Base-by-base conservation (phyloP, 2,888 invertebrate species). In the Drepanosiphum platanoidis region DNA sequence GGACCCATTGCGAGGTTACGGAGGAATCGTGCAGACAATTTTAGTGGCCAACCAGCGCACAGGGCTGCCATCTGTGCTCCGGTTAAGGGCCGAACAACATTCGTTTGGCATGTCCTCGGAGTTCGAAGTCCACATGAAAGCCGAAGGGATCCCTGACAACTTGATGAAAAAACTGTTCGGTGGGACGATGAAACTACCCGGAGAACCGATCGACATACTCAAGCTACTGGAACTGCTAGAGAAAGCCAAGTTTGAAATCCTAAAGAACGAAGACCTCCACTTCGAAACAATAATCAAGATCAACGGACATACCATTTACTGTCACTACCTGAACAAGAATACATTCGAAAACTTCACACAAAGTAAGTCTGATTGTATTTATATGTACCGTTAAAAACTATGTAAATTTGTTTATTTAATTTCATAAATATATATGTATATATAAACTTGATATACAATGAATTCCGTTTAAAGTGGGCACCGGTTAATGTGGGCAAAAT, bases 1-100 rank as follows among this genome's bases (percentile, higher is more conserved):
- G n/a, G 93, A 93, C 88, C 91, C 92, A 0, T 92, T 92, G 58
- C 90, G 92, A 86, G 92, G 92, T 75, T 92, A 92, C 86, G 93
- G 93, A 0, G 91, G 92, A 3, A 90, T 92, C 90, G 88, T 92
- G 30, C 92, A 93, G 87, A 90, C 93, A 36, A 90, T 94, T 87
- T 91, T 93, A 13, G 92, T 94, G 4, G 94, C 93, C 0, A 93
- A 94, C 88, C 91, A 92, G 0, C 90, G 91, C 61, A 93, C 93
- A 0, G 93, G 93, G 46, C 90, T 93, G 87, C 94, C 94, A 0
- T 92, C 92, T 58, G 92, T 94, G 64, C 90, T 92, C 87, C 90
- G 92, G 89, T 89, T 92, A 34, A 91, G 91, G 86, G 89, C 92
- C 52, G 91, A 92, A 87, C 92, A 91, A 86, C 92, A 93, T 88